phyloP scores from a whole-genome alignment of 2,888 invertebrate species.

The Orthonevra nobilis region DNA sequence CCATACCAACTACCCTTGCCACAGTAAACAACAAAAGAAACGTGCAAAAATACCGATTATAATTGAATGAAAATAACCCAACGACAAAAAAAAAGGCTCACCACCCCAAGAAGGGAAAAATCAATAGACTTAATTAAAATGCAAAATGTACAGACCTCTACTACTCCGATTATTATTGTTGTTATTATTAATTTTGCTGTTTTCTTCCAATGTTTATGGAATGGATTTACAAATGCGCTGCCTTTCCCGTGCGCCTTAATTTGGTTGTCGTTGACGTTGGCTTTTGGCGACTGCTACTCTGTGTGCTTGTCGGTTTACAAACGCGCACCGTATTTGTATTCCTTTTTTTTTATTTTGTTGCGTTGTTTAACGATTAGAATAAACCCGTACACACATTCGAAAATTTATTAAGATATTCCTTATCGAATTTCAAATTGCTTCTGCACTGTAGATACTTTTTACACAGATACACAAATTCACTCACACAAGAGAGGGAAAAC shows the following conservation, averaged over 20 bases:
- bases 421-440: conserved; percentile 18
- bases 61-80: conserved; percentile 19
- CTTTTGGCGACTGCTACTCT: too few species aligned
- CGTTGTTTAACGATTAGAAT: too few species aligned
- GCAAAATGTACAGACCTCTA: conserved; percentile 66
- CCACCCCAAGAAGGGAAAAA: conserved; percentile 14
- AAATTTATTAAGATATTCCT: too few species aligned
- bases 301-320: too few species aligned
- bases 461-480: too few species aligned
- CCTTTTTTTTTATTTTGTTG: too few species aligned
- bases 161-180: conserved; percentile 65
- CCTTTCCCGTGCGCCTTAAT: too few species aligned
- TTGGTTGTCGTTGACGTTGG: too few species aligned
- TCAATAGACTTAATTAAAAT: conserved; percentile 68
- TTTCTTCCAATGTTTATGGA: conserved; percentile 61
- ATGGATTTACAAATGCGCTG: conserved; percentile 37
- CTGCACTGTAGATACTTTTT: neutral
- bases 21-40: conserved; percentile 18
- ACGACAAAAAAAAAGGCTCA: neutral
- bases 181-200: conserved; percentile 68
- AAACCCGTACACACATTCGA: conserved; percentile 13
- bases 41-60: conserved; percentile 11
- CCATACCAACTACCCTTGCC: too few species aligned
- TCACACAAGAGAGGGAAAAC: too few species aligned
- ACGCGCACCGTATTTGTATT: too few species aligned